These are phyloP conservation scores for Ondatra zibethicus DNA, from an alignment of 2,113 vertebrate species.

Conservation along the genomic window DNA sequence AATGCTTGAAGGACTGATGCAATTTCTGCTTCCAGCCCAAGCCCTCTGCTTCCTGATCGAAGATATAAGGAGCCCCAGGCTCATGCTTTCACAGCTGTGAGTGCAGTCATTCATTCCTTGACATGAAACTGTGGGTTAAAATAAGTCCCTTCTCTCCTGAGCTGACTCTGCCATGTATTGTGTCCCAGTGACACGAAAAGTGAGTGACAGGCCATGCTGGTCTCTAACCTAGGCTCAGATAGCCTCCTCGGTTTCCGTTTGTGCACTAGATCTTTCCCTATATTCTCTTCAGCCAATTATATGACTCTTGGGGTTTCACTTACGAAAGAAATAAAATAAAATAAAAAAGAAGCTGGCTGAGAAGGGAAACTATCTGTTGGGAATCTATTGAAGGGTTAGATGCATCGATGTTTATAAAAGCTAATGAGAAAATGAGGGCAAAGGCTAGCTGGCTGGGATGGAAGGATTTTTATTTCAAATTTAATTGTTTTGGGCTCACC, in stretches of 20 bases:
- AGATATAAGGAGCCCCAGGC: neutral
- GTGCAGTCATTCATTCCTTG: neutral
- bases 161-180: neutral
- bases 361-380: constrained; percentile 14
- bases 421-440: neutral
- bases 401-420: neutral
- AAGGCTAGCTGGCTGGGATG: neutral
- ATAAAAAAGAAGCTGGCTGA: neutral
- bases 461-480: constrained; percentile 29
- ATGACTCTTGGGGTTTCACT: neutral
- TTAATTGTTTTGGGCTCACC: constrained; percentile 21
- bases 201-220: neutral
- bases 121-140: neutral
- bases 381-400: constrained; percentile 16
- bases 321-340: neutral
- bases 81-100: neutral
- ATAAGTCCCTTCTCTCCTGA: neutral
- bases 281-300: neutral
- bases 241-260: neutral
- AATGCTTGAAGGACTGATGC: neutral
- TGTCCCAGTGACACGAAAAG: no score
- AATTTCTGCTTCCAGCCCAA: neutral
- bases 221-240: neutral
- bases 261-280: neutral
- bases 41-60: neutral